phyloP scores from a whole-genome alignment of 2,888 invertebrate species.

The Patella depressa region DNA sequence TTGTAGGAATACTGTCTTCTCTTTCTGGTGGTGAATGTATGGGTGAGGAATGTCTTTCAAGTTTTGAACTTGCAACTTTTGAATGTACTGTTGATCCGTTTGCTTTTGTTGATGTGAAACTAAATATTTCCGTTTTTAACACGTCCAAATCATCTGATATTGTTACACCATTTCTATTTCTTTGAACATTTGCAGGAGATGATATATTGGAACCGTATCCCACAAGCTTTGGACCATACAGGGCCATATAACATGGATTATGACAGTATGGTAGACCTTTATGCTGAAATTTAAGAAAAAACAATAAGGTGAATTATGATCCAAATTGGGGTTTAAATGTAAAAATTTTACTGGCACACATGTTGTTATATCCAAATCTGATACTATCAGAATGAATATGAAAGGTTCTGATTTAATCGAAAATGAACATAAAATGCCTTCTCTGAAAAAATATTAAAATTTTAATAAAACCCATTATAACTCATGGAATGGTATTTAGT shows the following conservation, averaged over 20 bases:
- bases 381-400: no score
- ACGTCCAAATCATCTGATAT: conserved; percentile 19
- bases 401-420: no score
- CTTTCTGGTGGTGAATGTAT: background rate
- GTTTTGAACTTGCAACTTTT: conserved; percentile 1
- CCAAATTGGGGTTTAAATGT: no score
- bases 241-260: conserved; percentile 86
- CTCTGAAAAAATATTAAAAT: no score
- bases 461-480: no score
- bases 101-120: background rate
- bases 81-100: background rate
- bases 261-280: conserved; percentile 88
- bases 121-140: conserved; percentile 33
- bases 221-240: conserved; percentile 86
- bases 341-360: no score
- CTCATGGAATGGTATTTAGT: no score
- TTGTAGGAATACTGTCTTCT: conserved; percentile 4
- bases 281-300: conserved; percentile 74
- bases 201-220: conserved; percentile 79
- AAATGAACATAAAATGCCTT: no score
- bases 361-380: no score
- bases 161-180: conserved; percentile 15
- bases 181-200: conserved; percentile 59
- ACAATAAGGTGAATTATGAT: background rate
- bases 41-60: background rate